Conservation (phyloP, 2,888 invertebrate genomes). For the Gerris lacustris region DNA sequence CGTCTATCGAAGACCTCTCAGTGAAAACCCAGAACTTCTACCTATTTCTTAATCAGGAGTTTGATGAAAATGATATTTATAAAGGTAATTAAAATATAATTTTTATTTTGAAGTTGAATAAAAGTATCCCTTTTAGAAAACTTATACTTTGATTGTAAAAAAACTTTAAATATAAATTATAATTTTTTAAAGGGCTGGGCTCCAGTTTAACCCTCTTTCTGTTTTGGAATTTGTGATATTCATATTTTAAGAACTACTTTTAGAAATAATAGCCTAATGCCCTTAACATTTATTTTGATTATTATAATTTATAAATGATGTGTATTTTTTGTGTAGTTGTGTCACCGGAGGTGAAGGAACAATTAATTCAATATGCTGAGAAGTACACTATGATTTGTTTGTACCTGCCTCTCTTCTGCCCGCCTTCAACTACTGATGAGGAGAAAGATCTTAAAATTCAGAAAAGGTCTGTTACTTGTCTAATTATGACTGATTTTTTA, state of each 20-base stretch:
- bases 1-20: slow-evolving; percentile 71
- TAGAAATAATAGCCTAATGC: no score
- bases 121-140: no score
- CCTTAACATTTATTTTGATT: no score
- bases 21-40: slow-evolving; percentile 87
- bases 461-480: slow-evolving; percentile 42
- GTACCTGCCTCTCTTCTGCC: slow-evolving; percentile 79
- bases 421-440: slow-evolving; percentile 78
- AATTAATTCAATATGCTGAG: slow-evolving; percentile 83
- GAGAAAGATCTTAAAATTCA: slow-evolving; percentile 88
- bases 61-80: slow-evolving; percentile 54
- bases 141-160: no score
- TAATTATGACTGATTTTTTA: neutral
- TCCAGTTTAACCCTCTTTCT: no score
- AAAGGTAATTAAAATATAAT: slow-evolving; percentile 35
- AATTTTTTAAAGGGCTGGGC: no score
- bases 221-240: no score
- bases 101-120: neutral
- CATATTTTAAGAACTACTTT: no score
- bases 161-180: no score
- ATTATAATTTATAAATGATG: no score
- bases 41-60: slow-evolving; percentile 52
- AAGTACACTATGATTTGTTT: slow-evolving; percentile 83
- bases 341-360: slow-evolving; percentile 60
- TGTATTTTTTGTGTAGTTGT: slow-evolving; percentile 43